phyloP scores from a whole-genome alignment of 2,113 vertebrate species.

The Macrotis lagotis region DNA sequence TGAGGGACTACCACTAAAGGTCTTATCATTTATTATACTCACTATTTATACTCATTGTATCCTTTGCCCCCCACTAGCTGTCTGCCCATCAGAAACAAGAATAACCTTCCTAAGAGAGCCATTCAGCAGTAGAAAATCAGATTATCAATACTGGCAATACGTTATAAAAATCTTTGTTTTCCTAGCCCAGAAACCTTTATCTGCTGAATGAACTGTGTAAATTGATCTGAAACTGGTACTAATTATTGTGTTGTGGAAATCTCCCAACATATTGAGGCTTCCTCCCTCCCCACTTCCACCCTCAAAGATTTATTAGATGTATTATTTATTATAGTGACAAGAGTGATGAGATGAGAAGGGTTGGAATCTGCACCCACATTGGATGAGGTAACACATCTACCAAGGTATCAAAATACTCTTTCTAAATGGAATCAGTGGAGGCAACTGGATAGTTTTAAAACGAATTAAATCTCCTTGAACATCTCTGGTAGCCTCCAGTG shows the following conservation, averaged over 20 bases:
- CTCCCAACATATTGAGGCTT: neutral
- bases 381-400: neutral
- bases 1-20: neutral
- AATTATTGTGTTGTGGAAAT: neutral
- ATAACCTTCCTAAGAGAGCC: neutral
- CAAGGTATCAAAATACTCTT: neutral
- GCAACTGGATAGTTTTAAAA: neutral
- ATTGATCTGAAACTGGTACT: neutral
- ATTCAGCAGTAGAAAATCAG: neutral
- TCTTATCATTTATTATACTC: no score
- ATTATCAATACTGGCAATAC: constrained; percentile 11
- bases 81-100: neutral
- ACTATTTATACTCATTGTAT: neutral
- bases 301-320: neutral
- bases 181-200: constrained; percentile 14
- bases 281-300: neutral
- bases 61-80: neutral
- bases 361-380: neutral
- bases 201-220: constrained; percentile 18
- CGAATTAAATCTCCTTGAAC: neutral
- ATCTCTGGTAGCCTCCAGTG: constrained; percentile 1
- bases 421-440: neutral
- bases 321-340: no score
- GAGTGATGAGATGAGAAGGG: neutral
- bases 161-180: neutral